phyloP scores from a whole-genome alignment of 2,888 invertebrate genomes.

The Quadroppia sp. region DNA sequence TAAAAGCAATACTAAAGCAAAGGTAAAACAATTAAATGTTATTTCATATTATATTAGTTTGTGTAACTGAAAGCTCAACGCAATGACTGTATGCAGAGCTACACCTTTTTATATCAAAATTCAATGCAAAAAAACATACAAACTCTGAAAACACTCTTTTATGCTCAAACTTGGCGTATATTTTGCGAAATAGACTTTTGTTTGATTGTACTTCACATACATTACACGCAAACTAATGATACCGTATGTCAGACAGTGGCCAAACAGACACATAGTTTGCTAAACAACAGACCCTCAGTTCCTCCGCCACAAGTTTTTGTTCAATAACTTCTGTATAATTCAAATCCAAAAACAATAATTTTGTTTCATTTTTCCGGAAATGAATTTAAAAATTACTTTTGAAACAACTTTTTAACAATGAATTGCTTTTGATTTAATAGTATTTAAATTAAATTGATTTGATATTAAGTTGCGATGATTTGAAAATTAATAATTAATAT shows the following conservation, averaged over 20 bases:
- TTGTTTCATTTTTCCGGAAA: constrained; percentile 33
- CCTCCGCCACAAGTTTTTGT: constrained; percentile 7
- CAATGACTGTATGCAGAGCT: background rate
- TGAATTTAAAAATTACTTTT: background rate
- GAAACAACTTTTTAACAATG: background rate
- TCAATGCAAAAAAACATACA: no score
- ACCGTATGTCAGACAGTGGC: constrained; percentile 6
- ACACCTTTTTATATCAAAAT: background rate
- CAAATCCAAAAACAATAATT: constrained; percentile 26
- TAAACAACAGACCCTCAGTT: background rate
- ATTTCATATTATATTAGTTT: background rate
- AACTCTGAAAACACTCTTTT: no score
- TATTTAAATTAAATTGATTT: no score
- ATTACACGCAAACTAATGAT: constrained; percentile 19
- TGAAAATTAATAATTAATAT: no score
- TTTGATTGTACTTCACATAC: no score
- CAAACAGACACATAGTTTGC: background rate
- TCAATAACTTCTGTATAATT: background rate
- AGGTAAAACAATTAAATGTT: constrained; percentile 27
- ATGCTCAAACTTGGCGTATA: no score
- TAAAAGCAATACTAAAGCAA: constrained; percentile 16
- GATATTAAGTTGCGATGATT: no score
- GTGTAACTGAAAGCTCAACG: background rate
- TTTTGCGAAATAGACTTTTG: background rate
- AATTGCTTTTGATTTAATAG: no score